Evolutionary conservation across 2,888 invertebrate species (phyloP), one percentile per base, ranked within the genome.

Genomic region (Dysmachus trigonus): DNA sequence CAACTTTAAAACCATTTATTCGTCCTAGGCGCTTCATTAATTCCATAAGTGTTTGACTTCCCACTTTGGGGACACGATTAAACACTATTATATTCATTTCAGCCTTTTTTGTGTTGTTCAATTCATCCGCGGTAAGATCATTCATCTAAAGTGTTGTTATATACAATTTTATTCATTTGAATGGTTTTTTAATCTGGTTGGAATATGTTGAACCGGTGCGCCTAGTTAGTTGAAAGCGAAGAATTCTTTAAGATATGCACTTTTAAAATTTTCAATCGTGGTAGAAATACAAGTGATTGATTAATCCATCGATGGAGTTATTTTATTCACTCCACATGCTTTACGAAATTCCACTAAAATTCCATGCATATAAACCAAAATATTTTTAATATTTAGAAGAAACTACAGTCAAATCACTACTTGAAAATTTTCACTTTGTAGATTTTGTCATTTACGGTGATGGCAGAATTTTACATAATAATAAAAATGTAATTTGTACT

Each of bases 11-110:
- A 86, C 93, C 92, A 90, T 95, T 95, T 85, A 92, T 92, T 88
- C 93, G 91, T 18, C 93, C 94, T 82, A 97, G 92, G 86, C 95
- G 92, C 88, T 96, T 92, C 38, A 97, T 92, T 41, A 97, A 93
- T 90, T 96, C 96, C 97, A 97, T 97, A 90, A 97, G 95, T 31
- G 97, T 97, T 92, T 97, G 97, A 84, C 97, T 97, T 88, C 97
- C 97, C 51, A 97, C 97, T 93, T 98, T 97, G 13, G 97, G 97
- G 76, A 97, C 97, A 27, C 97, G 93, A 92, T 97, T 97, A 92
- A 97, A 98, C 93, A 97, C 96, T 77, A 97, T 91, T 81, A 96
- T 93, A 85, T 97, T 95, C 82, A 94, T 93, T 87, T 91, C 88
- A 7, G 91, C 90, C 47, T 88, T 89, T 6, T 88, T 87, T 10